A percentile compares a stretch with the other conserved stretches of the same genome.
phyloP scores from a whole-genome alignment of 2,113 vertebrate genomes.

The Herpetotheres cachinnans region DNA sequence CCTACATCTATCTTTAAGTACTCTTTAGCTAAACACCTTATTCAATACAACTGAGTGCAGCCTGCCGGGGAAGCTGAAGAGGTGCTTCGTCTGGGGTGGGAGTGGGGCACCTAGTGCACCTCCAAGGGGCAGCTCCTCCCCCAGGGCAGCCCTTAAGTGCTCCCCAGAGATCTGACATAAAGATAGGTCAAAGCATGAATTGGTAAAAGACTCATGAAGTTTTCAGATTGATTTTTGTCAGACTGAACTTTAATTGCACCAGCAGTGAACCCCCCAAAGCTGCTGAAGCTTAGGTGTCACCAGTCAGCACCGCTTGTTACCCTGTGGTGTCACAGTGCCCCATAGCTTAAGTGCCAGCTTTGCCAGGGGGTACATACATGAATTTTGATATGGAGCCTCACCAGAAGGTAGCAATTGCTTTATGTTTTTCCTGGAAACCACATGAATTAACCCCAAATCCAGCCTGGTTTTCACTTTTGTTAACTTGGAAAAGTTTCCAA shows the following conservation, averaged over 20 bases:
- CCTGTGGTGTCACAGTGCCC: neutral
- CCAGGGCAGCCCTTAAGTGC: neutral
- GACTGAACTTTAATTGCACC: neutral
- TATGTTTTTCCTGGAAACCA: neutral
- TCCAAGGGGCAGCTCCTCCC: neutral
- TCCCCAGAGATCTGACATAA: neutral
- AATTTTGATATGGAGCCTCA: neutral
- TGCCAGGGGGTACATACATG: neutral
- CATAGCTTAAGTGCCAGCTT: neutral
- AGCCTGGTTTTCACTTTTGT: neutral
- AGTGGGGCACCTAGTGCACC: neutral
- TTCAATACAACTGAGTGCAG: neutral
- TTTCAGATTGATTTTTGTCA: neutral
- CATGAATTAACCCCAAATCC: neutral
- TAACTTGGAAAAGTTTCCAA: constrained; percentile 31
- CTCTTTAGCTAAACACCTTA: neutral
- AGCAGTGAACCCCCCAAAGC: neutral
- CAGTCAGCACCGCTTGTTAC: neutral
- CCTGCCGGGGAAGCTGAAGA: neutral
- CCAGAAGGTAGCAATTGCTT: neutral
- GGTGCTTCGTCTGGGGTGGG: neutral
- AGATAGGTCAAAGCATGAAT: neutral
- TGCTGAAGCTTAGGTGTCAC: neutral
- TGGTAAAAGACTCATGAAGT: neutral
- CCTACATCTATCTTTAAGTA: neutral